Evolutionary conservation across 2,888 invertebrate species (phyloP), one percentile per base, ranked within the genome.

Genomic region (Acanthosoma haemorrhoidale): DNA sequence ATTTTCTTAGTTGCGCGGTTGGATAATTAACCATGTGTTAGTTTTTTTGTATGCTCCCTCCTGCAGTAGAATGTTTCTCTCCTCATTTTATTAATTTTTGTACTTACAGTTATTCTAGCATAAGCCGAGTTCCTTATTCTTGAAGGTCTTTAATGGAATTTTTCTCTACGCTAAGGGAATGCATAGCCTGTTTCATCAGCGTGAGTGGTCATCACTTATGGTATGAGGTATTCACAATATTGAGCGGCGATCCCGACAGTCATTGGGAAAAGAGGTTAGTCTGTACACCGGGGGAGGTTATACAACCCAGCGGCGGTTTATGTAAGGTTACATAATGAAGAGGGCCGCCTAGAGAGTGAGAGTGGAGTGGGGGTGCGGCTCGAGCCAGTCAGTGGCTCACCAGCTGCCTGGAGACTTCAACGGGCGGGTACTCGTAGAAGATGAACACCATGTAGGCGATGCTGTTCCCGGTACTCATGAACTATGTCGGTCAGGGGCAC

Each of bases 401-500:
- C 41, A 21, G 1, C 9, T 16, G 31, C 15, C 32, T 4, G 25
- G 11, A 25, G n/a, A 18, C 2, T 36, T 18, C 25, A 25, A 6
- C 16, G 8, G 38, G 11, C 38, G 38, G 11, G 38, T 36, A 36
- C 11, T 36, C 9, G 9, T 11, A 36, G 38, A 11, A 11, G 8
- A 8, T 15, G 25, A 8, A 2, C 2, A 32, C 32, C 13, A 18
- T 60, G 9, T 36, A n/a, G n/a, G 60, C 60, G 39, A 69, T 69
- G 69, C 25, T 60, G 31, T 69, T 51, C 41, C 69, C 69, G 60
- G 70, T 70, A 34, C 68, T 70, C 34, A 68, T 69, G 18, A 43
- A 67, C 31, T 51, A 51, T 21, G 5, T 57, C 1, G 51, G 51
- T 8, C 43, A 41, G 5, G 43, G 43, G 5, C 15, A 11, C 15